phyloP scores from a whole-genome alignment of 2,113 vertebrate species.

The Crotophaga sulcirostris region DNA sequence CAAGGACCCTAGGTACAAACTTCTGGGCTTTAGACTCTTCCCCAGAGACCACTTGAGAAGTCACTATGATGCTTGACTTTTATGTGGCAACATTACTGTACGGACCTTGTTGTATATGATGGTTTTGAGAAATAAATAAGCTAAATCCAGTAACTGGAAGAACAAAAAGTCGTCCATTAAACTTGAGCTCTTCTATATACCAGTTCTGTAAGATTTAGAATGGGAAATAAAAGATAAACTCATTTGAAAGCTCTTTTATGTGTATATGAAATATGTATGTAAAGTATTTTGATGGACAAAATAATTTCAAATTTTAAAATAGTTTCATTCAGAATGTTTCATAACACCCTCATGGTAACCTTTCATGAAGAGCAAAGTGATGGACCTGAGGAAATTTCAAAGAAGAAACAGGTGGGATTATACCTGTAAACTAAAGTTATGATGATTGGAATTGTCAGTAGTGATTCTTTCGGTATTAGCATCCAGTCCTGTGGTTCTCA shows the following conservation, averaged over 20 bases:
- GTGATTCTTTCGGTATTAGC: not conserved
- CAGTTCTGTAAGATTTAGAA: not conserved
- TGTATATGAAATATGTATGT: not conserved
- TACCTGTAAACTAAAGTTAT: not conserved
- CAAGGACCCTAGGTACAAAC: not conserved
- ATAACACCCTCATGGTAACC: not conserved
- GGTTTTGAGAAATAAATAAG: not conserved
- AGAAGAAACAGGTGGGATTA: not conserved
- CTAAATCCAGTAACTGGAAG: not conserved
- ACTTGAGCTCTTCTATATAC: not conserved
- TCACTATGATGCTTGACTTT: not conserved
- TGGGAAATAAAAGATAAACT: not conserved
- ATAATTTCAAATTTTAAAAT: not conserved
- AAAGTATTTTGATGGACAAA: not conserved
- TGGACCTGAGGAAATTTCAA: not conserved
- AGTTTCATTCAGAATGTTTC: not conserved
- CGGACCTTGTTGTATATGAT: not conserved
- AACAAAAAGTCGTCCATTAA: not conserved
- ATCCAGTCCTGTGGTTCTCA: not conserved
- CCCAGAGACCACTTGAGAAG: not conserved
- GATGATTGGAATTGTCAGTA: not conserved
- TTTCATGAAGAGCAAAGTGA: not conserved
- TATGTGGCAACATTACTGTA: not conserved
- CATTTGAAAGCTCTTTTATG: not conserved
- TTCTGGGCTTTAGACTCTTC: not conserved